Conservation (phyloP, 2,888 invertebrate species). For the Oligia strigilis region DNA sequence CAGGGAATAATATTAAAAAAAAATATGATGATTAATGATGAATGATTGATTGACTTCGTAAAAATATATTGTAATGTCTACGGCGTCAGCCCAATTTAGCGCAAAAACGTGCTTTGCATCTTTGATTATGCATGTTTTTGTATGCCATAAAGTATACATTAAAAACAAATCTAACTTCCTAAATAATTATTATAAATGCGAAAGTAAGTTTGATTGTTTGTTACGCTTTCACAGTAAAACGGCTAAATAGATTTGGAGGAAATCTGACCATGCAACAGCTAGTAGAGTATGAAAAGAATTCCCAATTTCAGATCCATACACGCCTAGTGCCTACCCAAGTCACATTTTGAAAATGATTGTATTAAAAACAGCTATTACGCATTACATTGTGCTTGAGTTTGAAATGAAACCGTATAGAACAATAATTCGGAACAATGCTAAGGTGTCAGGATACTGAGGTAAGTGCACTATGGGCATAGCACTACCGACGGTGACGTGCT, state of each 20-base stretch:
- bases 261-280: no score
- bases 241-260: no score
- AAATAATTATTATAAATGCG: no score
- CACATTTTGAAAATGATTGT: conserved; percentile 6
- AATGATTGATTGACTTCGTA: no score
- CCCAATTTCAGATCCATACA: background rate
- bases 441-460: conserved; percentile 23
- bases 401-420: conserved; percentile 15
- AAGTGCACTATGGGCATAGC: conserved; percentile 5
- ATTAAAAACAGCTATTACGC: conserved; percentile 3
- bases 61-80: background rate
- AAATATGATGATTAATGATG: no score
- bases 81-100: background rate
- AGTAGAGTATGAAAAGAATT: background rate
- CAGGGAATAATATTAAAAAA: conserved; percentile 29
- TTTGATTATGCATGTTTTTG: no score
- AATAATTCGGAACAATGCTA: conserved; percentile 41
- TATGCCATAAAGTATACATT: background rate
- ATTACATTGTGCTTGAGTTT: conserved; percentile 3
- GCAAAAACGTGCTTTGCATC: background rate
- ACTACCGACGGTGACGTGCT: conserved; percentile 51
- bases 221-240: no score
- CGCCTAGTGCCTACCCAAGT: background rate
- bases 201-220: no score
- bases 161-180: background rate